Evolutionary conservation across 2,113 vertebrate genomes (phyloP).

Genomic region (Chascanopsetta lugubris): DNA sequence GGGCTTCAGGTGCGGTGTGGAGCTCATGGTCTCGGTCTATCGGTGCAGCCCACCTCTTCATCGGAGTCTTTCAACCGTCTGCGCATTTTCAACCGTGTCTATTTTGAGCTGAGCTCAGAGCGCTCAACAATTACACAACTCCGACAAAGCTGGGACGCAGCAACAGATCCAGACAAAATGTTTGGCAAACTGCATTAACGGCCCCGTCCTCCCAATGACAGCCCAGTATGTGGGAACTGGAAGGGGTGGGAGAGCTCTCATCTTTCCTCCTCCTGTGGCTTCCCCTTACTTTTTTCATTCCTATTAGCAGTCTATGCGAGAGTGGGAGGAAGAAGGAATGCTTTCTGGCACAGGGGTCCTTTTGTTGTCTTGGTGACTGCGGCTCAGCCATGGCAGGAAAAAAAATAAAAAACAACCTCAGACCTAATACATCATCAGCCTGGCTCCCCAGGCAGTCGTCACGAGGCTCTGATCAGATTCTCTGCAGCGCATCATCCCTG

Average conservation of each 20-base stretch:
- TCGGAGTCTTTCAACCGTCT: no score
- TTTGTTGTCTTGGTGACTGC: constrained; percentile 67
- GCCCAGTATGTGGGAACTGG: constrained; percentile 51
- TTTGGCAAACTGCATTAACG: constrained; percentile 43
- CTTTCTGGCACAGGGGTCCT: constrained; percentile 47
- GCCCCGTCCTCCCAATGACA: constrained; percentile 47
- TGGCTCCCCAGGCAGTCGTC: constrained; percentile 26
- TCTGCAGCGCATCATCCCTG: constrained; percentile 9
- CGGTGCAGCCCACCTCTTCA: no score
- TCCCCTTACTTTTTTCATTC: constrained; percentile 32
- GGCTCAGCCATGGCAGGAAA: constrained; percentile 29
- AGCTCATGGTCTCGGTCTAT: constrained; percentile 8
- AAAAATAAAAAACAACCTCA: constrained; percentile 23
- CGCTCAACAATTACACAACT: constrained; percentile 42
- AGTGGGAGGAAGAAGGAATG: constrained; percentile 53
- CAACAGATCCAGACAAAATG: constrained; percentile 66
- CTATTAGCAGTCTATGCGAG: constrained; percentile 48
- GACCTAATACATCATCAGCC: constrained; percentile 56
- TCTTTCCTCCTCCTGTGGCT: constrained; percentile 39
- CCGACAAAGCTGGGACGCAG: constrained; percentile 45
- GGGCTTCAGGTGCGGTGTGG: constrained; percentile 1
- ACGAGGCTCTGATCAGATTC: constrained; percentile 42
- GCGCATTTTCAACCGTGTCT: no score
- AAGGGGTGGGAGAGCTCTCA: constrained; percentile 46
- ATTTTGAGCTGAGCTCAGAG: constrained; percentile 20